Conservation (phyloP, 1,140 invertebrate species). For the Neelides sp. region DNA sequence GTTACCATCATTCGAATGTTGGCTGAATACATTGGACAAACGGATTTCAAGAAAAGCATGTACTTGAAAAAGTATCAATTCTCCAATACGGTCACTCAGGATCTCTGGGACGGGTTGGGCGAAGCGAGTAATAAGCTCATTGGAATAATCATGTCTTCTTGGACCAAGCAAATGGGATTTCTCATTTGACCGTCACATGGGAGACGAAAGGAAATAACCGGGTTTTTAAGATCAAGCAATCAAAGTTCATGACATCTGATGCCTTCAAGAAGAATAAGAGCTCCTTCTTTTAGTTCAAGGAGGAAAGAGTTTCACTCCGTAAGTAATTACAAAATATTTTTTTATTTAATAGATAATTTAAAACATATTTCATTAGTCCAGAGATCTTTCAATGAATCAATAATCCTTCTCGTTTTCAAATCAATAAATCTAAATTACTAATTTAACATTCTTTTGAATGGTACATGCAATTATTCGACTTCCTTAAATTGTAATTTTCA, state of each 20-base stretch:
- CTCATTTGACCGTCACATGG: slow-evolving; percentile 36
- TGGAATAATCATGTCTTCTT: slow-evolving; percentile 42
- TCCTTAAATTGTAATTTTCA: no score
- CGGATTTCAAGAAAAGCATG: slow-evolving; percentile 42
- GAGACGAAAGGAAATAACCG: slow-evolving; percentile 32
- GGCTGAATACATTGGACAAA: slow-evolving; percentile 83
- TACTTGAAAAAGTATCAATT: slow-evolving; percentile 44
- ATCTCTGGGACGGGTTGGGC: slow-evolving; percentile 43
- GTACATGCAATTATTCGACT: no score
- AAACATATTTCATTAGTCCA: no score
- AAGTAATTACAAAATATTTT: no score
- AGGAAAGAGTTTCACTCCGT: no score
- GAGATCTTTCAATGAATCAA: no score
- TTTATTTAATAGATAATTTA: no score
- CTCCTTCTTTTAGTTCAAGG: background rate
- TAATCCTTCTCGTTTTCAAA: no score
- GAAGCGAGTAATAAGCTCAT: slow-evolving; percentile 42
- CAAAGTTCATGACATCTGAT: slow-evolving; percentile 38
- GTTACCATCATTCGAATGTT: slow-evolving; percentile 91
- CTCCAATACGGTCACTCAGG: slow-evolving; percentile 42
- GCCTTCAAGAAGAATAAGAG: slow-evolving; percentile 4
- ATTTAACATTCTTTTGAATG: no score
- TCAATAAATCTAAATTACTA: no score
- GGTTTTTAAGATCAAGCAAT: slow-evolving; percentile 34
- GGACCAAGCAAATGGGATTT: slow-evolving; percentile 48